These are phyloP conservation scores for Batillaria attramentaria DNA, from an alignment of 1,140 invertebrate species.

Conservation along the genomic window DNA sequence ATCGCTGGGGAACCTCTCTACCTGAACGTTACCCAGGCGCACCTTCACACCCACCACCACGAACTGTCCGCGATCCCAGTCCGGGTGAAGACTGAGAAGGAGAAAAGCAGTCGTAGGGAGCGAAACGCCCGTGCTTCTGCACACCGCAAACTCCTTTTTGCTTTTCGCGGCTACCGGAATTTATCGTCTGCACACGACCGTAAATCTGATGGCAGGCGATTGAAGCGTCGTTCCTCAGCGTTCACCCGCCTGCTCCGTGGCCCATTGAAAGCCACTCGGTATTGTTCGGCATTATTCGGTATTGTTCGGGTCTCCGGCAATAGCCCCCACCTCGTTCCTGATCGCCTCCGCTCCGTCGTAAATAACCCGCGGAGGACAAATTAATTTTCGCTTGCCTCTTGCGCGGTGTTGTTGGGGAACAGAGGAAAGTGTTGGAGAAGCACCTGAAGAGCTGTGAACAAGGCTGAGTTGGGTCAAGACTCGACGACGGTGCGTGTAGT, in stretches of 20 bases:
- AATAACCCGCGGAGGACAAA: neutral
- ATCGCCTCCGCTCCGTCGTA: no score
- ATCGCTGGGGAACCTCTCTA: no score
- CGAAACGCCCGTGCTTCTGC: neutral
- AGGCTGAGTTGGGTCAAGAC: no score
- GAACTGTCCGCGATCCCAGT: no score
- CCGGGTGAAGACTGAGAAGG: no score
- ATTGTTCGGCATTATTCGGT: constrained; percentile 10
- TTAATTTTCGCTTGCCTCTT: constrained; percentile 1
- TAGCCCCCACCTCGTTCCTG: neutral
- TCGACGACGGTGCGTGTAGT: no score
- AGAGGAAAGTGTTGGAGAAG: no score
- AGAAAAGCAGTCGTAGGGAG: no score
- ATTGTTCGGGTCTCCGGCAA: constrained; percentile 5
- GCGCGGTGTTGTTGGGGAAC: no score
- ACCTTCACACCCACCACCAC: no score
- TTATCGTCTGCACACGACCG: neutral
- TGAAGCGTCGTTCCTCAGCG: neutral
- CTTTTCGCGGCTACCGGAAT: neutral
- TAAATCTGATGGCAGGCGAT: neutral
- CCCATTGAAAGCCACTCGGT: constrained; percentile 9
- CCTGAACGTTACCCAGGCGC: no score
- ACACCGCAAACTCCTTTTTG: neutral
- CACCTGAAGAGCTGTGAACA: no score
- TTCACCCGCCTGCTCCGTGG: neutral